Evolutionary conservation across 2,888 invertebrate genomes (phyloP), one percentile per base, ranked within the genome.

Genomic region (Caradrina kadenii): DNA sequence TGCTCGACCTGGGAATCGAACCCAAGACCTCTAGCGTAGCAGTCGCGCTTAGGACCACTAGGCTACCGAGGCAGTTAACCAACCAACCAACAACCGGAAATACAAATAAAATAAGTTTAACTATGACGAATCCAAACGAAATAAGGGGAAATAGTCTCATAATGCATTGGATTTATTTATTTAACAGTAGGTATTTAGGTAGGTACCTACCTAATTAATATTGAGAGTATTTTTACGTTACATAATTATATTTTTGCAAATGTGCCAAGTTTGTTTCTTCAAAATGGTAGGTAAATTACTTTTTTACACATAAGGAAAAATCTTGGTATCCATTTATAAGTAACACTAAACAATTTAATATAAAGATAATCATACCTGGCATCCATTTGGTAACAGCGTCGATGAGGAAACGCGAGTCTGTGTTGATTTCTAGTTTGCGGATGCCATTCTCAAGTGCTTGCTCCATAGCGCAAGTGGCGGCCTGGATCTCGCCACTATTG

Each of bases 401-500:
- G 55, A 99, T 98, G 3, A 98, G 96, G 93, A 99, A 99, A 88
- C 98, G 96, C 0, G 99, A 99, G 93, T 99, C 99, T 10, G 99
- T 99, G 83, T 97, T 97, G 10, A 99, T 96, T 69, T 97, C 96
- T 0, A 99, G 92, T 84, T 98, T 98, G 10, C 89, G 92, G 8
- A 98, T 93, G 22, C 97, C 97, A 95, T 94, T 96, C 17, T 96
- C 90, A 66, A 96, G 93, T 0, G 99, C 99, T 79, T 97, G 93
- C 84, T 96, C 94, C 10, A 99, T 97, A 3, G 99, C 99, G 87
- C 96, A 92, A 67, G 97, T 98, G 0, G 98, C 97, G 1, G 98
- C 99, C 94, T 99, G 98, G 75, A 99, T 99, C 95, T 99, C 99
- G 11, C 99, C 99, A 84, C 98, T 97, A 92, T 99, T 99, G 90